These are phyloP conservation scores for Melanotaenia boesemani DNA, from an alignment of 2,797 vertebrate genomes.

Conservation along the genomic window DNA sequence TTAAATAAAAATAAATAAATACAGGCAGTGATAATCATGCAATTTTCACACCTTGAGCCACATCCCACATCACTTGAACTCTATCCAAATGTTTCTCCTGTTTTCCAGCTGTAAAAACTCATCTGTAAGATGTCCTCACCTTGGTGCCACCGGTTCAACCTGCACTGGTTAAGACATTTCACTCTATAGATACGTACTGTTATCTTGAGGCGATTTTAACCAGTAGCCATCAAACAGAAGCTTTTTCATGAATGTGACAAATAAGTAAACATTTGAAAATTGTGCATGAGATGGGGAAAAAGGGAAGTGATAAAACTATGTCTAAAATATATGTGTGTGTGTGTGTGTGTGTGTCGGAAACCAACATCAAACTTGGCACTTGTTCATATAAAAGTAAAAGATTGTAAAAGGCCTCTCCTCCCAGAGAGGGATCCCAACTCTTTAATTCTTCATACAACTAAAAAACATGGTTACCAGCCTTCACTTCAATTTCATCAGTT, in stretches of 20 bases:
- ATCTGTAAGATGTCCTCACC: background rate
- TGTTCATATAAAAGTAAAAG: constrained; percentile 53
- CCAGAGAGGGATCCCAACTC: constrained; percentile 54
- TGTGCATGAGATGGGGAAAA: background rate
- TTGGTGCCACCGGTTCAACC: background rate
- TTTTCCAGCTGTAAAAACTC: background rate
- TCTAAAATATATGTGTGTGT: background rate
- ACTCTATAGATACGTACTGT: background rate
- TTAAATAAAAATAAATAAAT: too few relatives aligned
- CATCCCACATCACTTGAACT: background rate
- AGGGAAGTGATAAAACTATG: background rate
- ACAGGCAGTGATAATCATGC: background rate
- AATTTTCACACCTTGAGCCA: background rate
- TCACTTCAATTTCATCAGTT: constrained; percentile 70
- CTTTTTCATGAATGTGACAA: constrained; percentile 2
- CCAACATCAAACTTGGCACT: constrained; percentile 63
- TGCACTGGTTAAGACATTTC: background rate
- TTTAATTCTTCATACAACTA: constrained; percentile 75
- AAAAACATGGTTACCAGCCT: constrained; percentile 73
- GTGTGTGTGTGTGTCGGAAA: constrained; percentile 7
- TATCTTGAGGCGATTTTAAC: background rate
- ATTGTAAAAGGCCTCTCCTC: constrained; percentile 52
- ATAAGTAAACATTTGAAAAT: background rate
- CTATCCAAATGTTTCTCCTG: background rate
- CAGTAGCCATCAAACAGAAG: background rate